Evolutionary conservation across 2,888 invertebrate species (phyloP), one percentile per base, ranked within the genome.

Genomic region (Branchellion lobata): DNA sequence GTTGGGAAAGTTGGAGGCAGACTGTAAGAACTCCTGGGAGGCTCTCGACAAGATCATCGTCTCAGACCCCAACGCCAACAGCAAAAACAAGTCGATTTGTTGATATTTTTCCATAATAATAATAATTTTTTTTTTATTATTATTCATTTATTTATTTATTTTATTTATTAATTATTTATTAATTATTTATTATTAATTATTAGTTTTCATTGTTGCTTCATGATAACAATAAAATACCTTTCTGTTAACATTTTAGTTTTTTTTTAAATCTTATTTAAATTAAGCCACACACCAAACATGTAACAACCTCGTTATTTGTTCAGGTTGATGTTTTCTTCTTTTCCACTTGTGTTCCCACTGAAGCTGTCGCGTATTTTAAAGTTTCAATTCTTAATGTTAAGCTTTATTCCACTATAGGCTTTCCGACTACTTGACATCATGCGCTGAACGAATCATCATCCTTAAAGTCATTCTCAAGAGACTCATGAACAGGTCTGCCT

Each of bases 11-110:
- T 90, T 99, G 86, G 98, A 99, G 89, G 90, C 91, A 29, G 98
- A 99, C 87, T 99, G 99, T 89, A 98, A 98, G 87, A 92, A 94
- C 0, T 96, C 96, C 0, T 97, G 96, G 94, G 96, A 97, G 88
- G 93, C 97, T 87, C 91, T 97, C 86, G 94, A 96, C 88, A 91
- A 94, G 68, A 94, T 98, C 82, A 93, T 95, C 24, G 97, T 96
- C 87, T 96, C 97, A 87, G 97, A 98, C 65, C 86, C 85, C 53
- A 85, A 83, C 81, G 84, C 85, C 92, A 93, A 27, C 78, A 93
- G 94, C 88, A 96, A 95, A 88, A 92, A 93, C 81, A 83, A 83
- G 83, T 83, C 72, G 79, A 79, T 47, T 27, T 11, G n/a, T 75
- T 83, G 36, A 53, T 74, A 29, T 5, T 77, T 18, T 47, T 40